Percentiles rank a stretch among this genome's conserved stretches.
Conservation (phyloP, 2,888 invertebrate genomes). For the Sipha maydis region DNA sequence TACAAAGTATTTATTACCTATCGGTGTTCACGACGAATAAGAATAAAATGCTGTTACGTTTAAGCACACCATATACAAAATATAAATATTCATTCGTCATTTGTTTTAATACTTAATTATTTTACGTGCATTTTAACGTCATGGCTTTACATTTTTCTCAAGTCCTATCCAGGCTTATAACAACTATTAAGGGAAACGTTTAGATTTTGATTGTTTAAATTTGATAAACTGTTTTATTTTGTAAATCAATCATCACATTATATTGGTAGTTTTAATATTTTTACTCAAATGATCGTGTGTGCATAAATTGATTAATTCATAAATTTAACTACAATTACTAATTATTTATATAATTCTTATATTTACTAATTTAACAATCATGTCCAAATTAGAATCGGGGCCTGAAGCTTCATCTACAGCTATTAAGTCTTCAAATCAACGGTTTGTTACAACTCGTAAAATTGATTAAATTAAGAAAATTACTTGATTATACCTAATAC, state of each 20-base stretch:
- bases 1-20: too few relatives aligned
- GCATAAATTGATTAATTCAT: neutral
- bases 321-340: neutral
- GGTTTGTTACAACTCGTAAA: neutral
- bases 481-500: neutral
- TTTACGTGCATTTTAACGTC: too few relatives aligned
- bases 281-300: neutral
- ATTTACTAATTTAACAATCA: neutral
- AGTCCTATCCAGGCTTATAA: too few relatives aligned
- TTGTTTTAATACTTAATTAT: too few relatives aligned
- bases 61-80: too few relatives aligned
- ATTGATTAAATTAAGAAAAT: neutral
- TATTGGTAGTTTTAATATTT: neutral
- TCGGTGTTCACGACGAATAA: too few relatives aligned
- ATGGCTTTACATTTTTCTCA: too few relatives aligned
- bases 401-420: conserved; percentile 54
- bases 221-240: too few relatives aligned
- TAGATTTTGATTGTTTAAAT: too few relatives aligned
- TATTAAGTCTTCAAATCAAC: conserved; percentile 12
- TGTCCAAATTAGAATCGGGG: conserved; percentile 27
- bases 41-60: too few relatives aligned
- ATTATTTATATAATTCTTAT: neutral
- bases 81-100: too few relatives aligned
- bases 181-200: too few relatives aligned
- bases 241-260: neutral